Conservation (phyloP, 1,140 invertebrate genomes). For the Drosophila punjabiensis region DNA sequence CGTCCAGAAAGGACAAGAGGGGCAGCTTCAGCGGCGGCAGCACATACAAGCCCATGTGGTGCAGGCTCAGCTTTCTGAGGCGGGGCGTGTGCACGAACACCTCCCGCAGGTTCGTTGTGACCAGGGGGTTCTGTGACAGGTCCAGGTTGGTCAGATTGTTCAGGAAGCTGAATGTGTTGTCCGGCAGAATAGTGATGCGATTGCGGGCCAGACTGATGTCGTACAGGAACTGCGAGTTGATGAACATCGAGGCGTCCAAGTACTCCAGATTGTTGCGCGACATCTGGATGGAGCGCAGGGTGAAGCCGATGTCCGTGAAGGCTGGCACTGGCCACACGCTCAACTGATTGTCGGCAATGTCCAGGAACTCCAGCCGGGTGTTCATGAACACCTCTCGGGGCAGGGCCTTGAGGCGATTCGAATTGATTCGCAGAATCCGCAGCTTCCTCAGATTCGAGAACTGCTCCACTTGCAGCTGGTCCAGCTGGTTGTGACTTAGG, state of each 20-base stretch:
- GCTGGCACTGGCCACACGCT: slow-evolving; percentile 90
- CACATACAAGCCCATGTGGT: slow-evolving; percentile 90
- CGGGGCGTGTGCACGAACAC: slow-evolving; percentile 95
- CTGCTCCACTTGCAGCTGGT: slow-evolving; percentile 92
- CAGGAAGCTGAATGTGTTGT: slow-evolving; percentile 94
- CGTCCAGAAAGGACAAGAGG: slow-evolving; percentile 85
- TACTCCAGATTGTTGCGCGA: slow-evolving; percentile 94
- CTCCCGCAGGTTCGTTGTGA: slow-evolving; percentile 94
- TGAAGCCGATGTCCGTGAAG: slow-evolving; percentile 91
- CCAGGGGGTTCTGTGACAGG: slow-evolving; percentile 91
- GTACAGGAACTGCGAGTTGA: slow-evolving; percentile 92
- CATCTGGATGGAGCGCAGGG: slow-evolving; percentile 91
- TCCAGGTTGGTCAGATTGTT: slow-evolving; percentile 92
- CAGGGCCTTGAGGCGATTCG: slow-evolving; percentile 91
- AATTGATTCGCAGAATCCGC: slow-evolving; percentile 91
- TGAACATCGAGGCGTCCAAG: slow-evolving; percentile 94
- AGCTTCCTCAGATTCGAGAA: slow-evolving; percentile 92
- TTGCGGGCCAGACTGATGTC: slow-evolving; percentile 92
- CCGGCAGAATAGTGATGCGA: slow-evolving; percentile 93
- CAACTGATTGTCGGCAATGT: slow-evolving; percentile 92
- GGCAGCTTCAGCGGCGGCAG: slow-evolving; percentile 92
- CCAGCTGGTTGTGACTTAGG: slow-evolving; percentile 91
- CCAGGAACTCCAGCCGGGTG: slow-evolving; percentile 92
- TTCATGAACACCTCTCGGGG: slow-evolving; percentile 93
- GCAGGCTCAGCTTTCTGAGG: slow-evolving; percentile 91